Evolutionary conservation across 2,797 vertebrate genomes (phyloP), one percentile per base, ranked within the genome.

Genomic region (Galaxias olidus): DNA sequence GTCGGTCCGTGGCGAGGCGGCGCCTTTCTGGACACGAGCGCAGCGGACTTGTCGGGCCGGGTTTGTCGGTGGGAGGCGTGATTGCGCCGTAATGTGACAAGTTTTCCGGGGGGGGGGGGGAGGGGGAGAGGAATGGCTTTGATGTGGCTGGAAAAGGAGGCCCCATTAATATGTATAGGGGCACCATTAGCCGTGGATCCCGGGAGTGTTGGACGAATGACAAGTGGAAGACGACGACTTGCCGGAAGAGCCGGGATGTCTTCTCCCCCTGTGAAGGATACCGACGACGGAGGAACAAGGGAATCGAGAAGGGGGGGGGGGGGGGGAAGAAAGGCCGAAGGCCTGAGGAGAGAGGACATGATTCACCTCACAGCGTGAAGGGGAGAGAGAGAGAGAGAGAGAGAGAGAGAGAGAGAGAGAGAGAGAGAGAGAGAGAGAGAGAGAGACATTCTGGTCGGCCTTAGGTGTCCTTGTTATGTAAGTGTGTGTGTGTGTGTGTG

Each of bases 151-250:
- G 65, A 71, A 85, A 84, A 81, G 80, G 79, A 80, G 85, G 77
- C 80, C 75, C 66, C 60, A 89, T 91, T 88, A 87, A 90, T 89
- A 89, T 88, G 84, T 85, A 87, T 85, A 67, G 76, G 68, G 73
- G 61, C 73, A 17, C 71, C 73, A 82, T 85, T 83, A 87, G 80
- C 84, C 19, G 71, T 73, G 61, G 64, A 70, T 54, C 83, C 85
- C 78, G 77, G 84, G 78, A 85, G 87, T 77, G 78, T 75, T 79
- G 60, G 62, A 73, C 62, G 82, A 83, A 78, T 74, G 71, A 79
- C 77, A 68, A 75, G 71, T 74, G 74, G 19, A n/a, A n/a, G n/a
- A n/a, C n/a, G 45, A 30, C 44, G n/a, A 14, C 10, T 13, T n/a
- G 45, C n/a, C 14, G 5, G 20, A 9, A 30, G 30, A 30, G 20